Evolutionary conservation across 2,797 vertebrate species (phyloP).

Genomic region (Crotalus adamanteus): DNA sequence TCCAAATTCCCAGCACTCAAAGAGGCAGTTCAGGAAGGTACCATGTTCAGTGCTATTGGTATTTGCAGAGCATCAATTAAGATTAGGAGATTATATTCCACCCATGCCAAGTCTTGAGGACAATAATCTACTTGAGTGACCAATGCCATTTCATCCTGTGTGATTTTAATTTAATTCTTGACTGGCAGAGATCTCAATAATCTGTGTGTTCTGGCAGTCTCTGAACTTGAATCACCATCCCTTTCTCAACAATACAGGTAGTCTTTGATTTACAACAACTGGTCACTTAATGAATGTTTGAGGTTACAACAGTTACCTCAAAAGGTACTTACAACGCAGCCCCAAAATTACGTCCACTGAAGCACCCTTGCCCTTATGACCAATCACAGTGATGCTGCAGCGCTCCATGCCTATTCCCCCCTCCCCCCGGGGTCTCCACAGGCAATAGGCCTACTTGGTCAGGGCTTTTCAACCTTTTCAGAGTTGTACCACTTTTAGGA

Average conservation of each 20-base stretch:
- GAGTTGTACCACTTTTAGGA: no score
- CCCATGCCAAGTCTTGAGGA: not conserved
- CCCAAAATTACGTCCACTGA: no score
- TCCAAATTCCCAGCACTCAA: not conserved
- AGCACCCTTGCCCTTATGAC: not conserved
- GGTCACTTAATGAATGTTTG: not conserved
- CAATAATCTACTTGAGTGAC: not conserved
- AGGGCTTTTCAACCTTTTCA: no score
- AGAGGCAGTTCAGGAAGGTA: not conserved
- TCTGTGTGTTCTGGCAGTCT: not conserved
- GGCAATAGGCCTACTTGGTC: not conserved
- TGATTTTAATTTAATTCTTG: not conserved
- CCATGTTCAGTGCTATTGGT: not conserved
- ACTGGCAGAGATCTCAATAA: not conserved
- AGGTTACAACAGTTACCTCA: not conserved
- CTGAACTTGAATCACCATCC: not conserved
- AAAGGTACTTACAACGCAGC: not conserved
- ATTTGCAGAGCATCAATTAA: not conserved
- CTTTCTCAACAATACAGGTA: not conserved
- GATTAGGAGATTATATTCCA: not conserved
- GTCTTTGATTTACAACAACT: not conserved
- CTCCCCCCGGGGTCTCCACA: accelerated
- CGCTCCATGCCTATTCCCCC: not conserved
- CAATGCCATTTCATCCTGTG: not conserved
- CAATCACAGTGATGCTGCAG: not conserved